phyloP scores from a whole-genome alignment of 2,797 vertebrate genomes.

The Molossus molossus region DNA sequence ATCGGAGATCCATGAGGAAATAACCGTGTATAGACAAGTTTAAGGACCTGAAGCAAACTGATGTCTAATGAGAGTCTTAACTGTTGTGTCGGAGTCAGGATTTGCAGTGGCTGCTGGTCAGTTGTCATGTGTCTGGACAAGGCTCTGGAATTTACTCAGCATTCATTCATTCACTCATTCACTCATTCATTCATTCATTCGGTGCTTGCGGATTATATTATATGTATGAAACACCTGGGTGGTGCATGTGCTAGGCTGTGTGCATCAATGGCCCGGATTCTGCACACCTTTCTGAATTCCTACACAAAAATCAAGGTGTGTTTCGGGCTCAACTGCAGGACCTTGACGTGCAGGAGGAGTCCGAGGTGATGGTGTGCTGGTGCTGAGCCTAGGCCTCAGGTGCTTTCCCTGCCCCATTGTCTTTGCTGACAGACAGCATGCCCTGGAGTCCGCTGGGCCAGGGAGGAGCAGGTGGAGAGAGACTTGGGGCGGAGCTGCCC shows the following conservation, averaged over 20 bases:
- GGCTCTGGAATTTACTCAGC: background rate
- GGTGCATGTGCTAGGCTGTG: background rate
- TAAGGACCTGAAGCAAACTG: slow-evolving; percentile 46
- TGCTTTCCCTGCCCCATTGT: background rate
- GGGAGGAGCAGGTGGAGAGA: background rate
- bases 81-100: background rate
- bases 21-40: background rate
- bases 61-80: slow-evolving; percentile 21
- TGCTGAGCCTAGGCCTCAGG: background rate
- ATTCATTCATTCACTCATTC: background rate
- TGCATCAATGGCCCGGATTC: background rate
- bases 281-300: background rate
- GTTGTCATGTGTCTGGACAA: background rate
- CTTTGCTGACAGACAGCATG: accelerated
- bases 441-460: no score
- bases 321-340: background rate
- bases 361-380: background rate
- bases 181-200: background rate
- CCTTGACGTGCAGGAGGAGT: background rate
- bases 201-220: background rate
- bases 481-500: background rate
- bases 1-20: slow-evolving; percentile 76
- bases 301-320: background rate
- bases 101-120: slow-evolving; percentile 44
- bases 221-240: background rate